These are phyloP conservation scores for Rallus limicola DNA, from an alignment of 2,113 vertebrate genomes.

Conservation along the genomic window DNA sequence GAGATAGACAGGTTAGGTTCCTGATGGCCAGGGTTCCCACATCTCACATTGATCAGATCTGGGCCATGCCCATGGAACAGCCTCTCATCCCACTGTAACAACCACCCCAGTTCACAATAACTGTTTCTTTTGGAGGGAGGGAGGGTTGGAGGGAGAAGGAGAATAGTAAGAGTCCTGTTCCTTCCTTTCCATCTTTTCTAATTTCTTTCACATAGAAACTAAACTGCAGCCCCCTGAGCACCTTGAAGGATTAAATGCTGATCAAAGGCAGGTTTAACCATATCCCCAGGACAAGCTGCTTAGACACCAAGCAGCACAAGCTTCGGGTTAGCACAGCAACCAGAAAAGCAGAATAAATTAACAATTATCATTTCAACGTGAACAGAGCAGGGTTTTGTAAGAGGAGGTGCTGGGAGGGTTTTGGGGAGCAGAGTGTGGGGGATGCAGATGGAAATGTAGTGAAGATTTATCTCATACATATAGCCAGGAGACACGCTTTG, in stretches of 20 bases:
- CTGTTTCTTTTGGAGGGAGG: not conserved
- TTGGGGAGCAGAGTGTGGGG: not conserved
- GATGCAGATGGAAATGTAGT: constrained; percentile 3
- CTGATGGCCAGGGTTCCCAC: not conserved
- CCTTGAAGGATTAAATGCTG: constrained; percentile 81
- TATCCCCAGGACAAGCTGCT: constrained; percentile 81
- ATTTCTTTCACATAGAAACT: constrained; percentile 68
- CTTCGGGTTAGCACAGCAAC: constrained; percentile 61
- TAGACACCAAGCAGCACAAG: constrained; percentile 70
- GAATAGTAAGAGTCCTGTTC: not conserved
- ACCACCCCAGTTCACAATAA: not conserved
- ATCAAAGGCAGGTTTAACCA: constrained; percentile 85
- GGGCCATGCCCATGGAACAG: not conserved
- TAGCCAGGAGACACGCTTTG: constrained; percentile 3
- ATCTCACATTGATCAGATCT: not conserved
- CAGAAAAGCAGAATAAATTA: constrained; percentile 74
- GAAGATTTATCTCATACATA: not conserved
- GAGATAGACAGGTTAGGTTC: not conserved
- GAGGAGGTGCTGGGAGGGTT: not conserved
- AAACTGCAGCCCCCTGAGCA: constrained; percentile 70
- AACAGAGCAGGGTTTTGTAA: constrained; percentile 30
- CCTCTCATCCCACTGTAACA: not conserved
- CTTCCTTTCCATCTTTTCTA: constrained; percentile 55
- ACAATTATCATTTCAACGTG: constrained; percentile 62
- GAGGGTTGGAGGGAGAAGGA: not conserved